Evolutionary conservation across 2,113 vertebrate species (phyloP), one percentile per base, ranked within the genome.

Genomic region (Osmerus mordax): DNA sequence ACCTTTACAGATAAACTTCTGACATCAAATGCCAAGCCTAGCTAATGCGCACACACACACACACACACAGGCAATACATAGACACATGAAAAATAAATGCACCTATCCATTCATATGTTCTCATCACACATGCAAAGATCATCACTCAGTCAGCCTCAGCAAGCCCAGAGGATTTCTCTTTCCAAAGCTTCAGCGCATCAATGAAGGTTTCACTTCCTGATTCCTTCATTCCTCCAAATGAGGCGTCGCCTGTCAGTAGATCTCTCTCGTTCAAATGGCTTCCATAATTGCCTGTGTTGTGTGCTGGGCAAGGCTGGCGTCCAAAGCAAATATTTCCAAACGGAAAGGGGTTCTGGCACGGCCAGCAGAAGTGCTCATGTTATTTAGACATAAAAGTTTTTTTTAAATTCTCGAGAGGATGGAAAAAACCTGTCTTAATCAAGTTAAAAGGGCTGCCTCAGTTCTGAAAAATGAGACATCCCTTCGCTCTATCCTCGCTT

Each of bases 311-410:
- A 82, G 86, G 88, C 85, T 67, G 69, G 76, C 66, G 71, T 91
- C 90, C 91, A 92, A 91, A 91, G 83, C 88, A 91, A 92, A 92
- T 91, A 91, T 91, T 91, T 86, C 79, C 86, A 90, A 88, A 85
- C 88, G 91, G 91, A 92, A 90, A 74, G 85, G 88, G 83, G 19
- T 87, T 90, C 86, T 92, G 90, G 91, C 88, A 82, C 32, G 70
- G 83, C 81, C 77, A 52, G 67, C 73, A 87, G 73, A 83, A 85
- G 82, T 80, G 84, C 86, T 89, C 86, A 51, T 88, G 90, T 90
- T 89, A 89, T 91, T 90, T 89, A 78, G 89, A 84, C 81, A 88
- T 89, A 74, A 89, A 84, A 81, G 63, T 82, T 85, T 89, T 83
- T 81, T 69, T 15, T 0, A 15, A 76, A 83, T 77, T 81, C 87